These are phyloP conservation scores for Hoplodrina blanda DNA, from an alignment of 2,888 invertebrate species.

Conservation along the genomic window DNA sequence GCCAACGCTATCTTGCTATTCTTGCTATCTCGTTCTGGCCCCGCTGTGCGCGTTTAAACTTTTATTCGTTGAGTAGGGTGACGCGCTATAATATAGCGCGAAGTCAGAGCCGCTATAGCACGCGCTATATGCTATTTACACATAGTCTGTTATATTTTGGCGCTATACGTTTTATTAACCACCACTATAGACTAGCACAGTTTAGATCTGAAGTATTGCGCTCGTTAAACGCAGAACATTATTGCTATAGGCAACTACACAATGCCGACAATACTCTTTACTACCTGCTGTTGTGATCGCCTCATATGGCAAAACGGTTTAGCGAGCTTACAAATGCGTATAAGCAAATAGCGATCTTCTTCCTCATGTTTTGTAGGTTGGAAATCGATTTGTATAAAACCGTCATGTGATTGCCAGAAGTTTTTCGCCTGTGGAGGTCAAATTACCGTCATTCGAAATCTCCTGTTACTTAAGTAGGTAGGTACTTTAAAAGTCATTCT, in stretches of 20 bases:
- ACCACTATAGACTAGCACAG: neutral
- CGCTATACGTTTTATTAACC: too few relatives aligned
- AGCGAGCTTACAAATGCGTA: conserved; percentile 20
- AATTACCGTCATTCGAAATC: neutral
- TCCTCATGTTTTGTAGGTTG: neutral
- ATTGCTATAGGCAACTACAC: conserved; percentile 41
- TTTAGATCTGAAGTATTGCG: conserved; percentile 40
- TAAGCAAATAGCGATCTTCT: conserved; percentile 17
- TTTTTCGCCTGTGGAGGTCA: neutral
- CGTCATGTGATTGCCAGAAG: neutral
- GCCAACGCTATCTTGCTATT: too few relatives aligned
- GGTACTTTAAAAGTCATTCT: neutral
- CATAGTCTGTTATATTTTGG: too few relatives aligned
- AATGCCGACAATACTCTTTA: conserved; percentile 35
- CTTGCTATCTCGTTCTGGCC: too few relatives aligned
- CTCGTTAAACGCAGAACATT: conserved; percentile 52
- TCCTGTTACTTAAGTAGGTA: neutral
- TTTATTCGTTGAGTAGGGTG: too few relatives aligned
- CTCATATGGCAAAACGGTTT: conserved; percentile 40
- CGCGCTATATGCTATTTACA: too few relatives aligned
- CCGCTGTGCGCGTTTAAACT: too few relatives aligned
- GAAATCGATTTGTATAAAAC: conserved; percentile 4
- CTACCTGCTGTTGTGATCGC: conserved; percentile 21
- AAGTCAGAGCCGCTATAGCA: too few relatives aligned
- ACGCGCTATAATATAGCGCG: too few relatives aligned